Evolutionary conservation across 2,888 invertebrate species (phyloP), one percentile per base, ranked within the genome.

Genomic region (Philopedon plagiatum): DNA sequence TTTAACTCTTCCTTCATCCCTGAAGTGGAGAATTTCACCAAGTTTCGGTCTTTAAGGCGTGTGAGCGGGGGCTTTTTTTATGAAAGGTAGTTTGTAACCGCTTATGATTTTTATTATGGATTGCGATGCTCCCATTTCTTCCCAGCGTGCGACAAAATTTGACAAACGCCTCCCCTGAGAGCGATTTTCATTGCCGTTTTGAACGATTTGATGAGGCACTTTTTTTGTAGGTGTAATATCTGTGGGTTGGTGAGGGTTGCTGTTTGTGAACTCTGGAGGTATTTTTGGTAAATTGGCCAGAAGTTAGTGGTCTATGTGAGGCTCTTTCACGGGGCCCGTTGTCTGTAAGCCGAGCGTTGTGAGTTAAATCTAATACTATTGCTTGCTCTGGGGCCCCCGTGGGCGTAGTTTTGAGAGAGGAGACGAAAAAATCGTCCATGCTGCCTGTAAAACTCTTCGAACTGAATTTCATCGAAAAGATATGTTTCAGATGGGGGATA

Each of bases 51-150:
- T 26, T 46, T 41, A 51, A 63, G 18, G 4, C 21, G 26, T 46
- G 13, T 29, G 11, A 63, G 19, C 5, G 63, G 63, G 8, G 63
- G 63, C 21, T 63, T 63, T 63, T n/a, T 11, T 46, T 5, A 63
- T 19, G 18, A 63, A 63, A 5, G 19, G 63, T 11, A 58, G 11
- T 13, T n/a, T n/a, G n/a, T n/a, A n/a, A n/a, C n/a, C n/a, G n/a
- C n/a, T n/a, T n/a, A n/a, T n/a, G n/a, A n/a, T n/a, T n/a, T 54
- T 54, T 23, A 23, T 3, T 5, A 54, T 54, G 54, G 18, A 26
- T 13, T 21, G 7, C 13, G 54, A 23, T 13, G 54, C 54, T 13
- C 26, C 26, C 19, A 54, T 21, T 26, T 23, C 11, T 21, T 23
- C 13, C 54, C 54, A 54, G 1, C 3, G 5, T 9, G 5, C 9